Base-by-base conservation (phyloP, 2,113 vertebrate species). In the Muntiacus reevesi region DNA sequence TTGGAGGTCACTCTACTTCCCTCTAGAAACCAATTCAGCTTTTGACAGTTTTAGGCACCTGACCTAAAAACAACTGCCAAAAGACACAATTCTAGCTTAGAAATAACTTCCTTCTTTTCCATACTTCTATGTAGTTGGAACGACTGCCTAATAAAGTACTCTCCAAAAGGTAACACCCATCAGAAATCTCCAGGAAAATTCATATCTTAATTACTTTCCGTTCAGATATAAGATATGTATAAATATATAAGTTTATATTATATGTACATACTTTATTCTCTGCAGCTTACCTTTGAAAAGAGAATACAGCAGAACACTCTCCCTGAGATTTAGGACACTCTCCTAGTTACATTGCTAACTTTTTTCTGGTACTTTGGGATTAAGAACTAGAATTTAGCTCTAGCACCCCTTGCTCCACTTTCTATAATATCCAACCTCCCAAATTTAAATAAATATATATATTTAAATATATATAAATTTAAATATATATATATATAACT, bases 161-260 rank as follows among this genome's bases (percentile, higher is more conserved):
- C 30, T 79, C 52, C 10, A 97, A 89, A 97, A 25, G 74, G 76
- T 27, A 83, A 91, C 9, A 40, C 45, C 52, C 33, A 79, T 67
- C 62, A 96, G 88, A 97, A 96, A 89, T 60, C 12, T 21, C 87
- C 13, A 89, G 50, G 71, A 88, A 92, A 97, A 89, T 27, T 2
- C 1, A 60, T 14, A 86, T n/a, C 33, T 57, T 84, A 91, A 88
- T 84, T 95, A 71, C 43, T 64, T 87, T 74, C 19, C 62, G 89
- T 47, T 90, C 30, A 64, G 50, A 76, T 95, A 79, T 74, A 36
- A 55, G 40, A 16, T 43, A 47, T 21, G 36, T 30, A 67, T 40
- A 95, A 81, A 21, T 23, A 67, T 3, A n/a, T 19, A 71, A 40
- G 16, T 60, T 36, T 64, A 30, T 50, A 50, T 15, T 96, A 5